Conservation (phyloP, 35 echinoderm and acorn worm species). For the Lytechinus variegatus region DNA sequence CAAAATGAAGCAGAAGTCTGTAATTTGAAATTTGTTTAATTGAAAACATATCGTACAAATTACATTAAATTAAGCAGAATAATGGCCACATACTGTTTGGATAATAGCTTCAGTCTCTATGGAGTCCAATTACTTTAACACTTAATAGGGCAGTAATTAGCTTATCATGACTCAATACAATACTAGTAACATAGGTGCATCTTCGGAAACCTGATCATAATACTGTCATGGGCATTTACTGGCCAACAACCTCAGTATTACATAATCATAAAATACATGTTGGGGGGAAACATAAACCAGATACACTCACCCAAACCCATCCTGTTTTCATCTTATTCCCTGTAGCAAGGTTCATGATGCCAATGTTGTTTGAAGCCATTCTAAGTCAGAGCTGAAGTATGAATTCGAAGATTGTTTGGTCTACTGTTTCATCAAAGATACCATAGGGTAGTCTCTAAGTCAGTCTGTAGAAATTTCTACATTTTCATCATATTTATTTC, state of each 20-base stretch:
- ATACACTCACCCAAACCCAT: neutral
- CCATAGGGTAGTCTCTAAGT: neutral
- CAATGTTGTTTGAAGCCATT: neutral
- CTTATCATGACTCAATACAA: neutral
- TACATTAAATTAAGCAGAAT: too few species aligned
- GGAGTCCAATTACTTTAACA: too few species aligned
- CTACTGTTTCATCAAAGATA: neutral
- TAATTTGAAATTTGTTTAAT: too few species aligned
- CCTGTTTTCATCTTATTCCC: slow-evolving; percentile 11
- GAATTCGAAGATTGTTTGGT: neutral
- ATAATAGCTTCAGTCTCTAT: too few species aligned
- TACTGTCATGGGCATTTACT: too few species aligned
- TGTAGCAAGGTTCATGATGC: neutral
- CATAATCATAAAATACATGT: neutral
- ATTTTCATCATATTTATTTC: neutral
- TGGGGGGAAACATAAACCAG: neutral
- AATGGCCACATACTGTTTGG: too few species aligned
- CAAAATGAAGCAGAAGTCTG: too few species aligned
- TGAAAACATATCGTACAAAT: too few species aligned
- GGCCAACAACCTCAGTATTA: too few species aligned
- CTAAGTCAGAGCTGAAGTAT: neutral
- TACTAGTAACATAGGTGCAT: neutral
- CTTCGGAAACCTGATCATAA: too few species aligned
- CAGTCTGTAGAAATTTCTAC: neutral
- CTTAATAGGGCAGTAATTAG: too few species aligned